Evolutionary conservation across 2,888 invertebrate genomes (phyloP).

Genomic region (Bellardia pandia): DNA sequence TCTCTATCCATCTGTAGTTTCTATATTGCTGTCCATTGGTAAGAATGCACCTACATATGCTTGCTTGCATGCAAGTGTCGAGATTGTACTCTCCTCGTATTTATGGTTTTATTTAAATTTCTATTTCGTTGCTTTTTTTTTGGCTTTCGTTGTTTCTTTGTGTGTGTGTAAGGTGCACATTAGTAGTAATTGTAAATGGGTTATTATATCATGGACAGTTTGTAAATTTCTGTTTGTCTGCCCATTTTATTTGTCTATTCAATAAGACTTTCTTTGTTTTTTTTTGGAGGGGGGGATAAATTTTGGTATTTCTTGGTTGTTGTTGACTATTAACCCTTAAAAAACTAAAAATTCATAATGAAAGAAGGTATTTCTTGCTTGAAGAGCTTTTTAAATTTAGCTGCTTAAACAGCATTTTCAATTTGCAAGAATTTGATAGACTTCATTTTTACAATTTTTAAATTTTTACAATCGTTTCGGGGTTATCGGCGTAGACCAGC

Average conservation of each 20-base stretch:
- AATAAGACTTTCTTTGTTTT: conserved; percentile 55
- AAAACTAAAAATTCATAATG: not conserved
- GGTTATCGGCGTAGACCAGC: no score
- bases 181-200: conserved; percentile 83
- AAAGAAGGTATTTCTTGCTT: no score
- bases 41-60: conserved; percentile 37
- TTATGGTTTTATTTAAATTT: conserved; percentile 50
- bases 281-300: not conserved
- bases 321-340: not conserved
- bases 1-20: conserved; percentile 43
- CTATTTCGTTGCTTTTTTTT: conserved; percentile 37
- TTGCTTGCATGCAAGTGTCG: conserved; percentile 2
- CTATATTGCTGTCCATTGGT: conserved; percentile 7
- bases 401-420: no score
- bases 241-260: conserved; percentile 49
- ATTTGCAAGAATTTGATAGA: no score
- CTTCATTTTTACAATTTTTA: no score
- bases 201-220: conserved; percentile 77
- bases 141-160: conserved; percentile 28
- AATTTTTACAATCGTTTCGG: no score
- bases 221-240: conserved; percentile 44
- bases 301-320: no score
- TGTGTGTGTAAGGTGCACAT: conserved; percentile 82
- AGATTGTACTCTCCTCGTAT: conserved; percentile 7
- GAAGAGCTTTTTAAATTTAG: no score